Evolutionary conservation across 2,113 vertebrate genomes (phyloP).

Genomic region (Craseonycteris thonglongyai): DNA sequence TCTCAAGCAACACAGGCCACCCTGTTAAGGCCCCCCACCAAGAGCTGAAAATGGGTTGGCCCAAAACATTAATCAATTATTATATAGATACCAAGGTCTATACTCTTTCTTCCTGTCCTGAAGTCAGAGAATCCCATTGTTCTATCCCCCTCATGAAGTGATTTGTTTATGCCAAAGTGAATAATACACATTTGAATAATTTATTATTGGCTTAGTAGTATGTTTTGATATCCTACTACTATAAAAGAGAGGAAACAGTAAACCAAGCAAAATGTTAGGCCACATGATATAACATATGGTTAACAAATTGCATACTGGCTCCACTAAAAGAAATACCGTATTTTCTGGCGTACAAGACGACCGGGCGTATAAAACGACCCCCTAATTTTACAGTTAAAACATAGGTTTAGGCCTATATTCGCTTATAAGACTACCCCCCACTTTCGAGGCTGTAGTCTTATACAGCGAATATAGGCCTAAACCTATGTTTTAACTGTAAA

Average conservation of each 20-base stretch:
- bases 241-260: neutral
- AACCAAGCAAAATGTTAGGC: neutral
- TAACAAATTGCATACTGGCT: neutral
- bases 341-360: too few species aligned
- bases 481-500: too few species aligned
- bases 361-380: too few species aligned
- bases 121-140: neutral
- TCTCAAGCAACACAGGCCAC: too few species aligned
- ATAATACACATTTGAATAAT: neutral
- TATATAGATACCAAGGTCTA: neutral
- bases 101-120: neutral
- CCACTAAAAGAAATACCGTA: neutral
- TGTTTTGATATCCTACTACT: neutral
- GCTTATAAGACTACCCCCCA: too few species aligned
- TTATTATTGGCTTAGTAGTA: neutral
- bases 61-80: neutral
- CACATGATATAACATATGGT: neutral
- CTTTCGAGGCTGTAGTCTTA: too few species aligned
- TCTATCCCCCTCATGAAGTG: accelerated
- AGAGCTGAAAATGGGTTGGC: neutral
- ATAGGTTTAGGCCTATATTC: too few species aligned
- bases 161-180: neutral
- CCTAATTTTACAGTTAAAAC: too few species aligned
- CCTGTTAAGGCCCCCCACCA: neutral
- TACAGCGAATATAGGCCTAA: too few species aligned